Evolutionary conservation across 2,797 vertebrate species (phyloP), one percentile per base, ranked within the genome.

Genomic region (Microcaecilia unicolor): DNA sequence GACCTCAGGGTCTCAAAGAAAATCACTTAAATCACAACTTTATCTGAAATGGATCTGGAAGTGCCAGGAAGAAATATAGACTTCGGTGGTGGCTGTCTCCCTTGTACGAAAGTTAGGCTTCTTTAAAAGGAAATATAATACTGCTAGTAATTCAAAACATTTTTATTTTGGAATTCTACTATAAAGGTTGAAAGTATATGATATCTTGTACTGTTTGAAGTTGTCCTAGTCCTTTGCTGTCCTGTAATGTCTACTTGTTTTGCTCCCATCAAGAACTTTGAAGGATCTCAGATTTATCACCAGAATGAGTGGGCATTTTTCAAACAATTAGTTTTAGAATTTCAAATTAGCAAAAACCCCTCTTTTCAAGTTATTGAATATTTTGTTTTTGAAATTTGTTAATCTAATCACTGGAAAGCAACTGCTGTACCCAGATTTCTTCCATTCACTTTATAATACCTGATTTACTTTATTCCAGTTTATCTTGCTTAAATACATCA

Each of bases 271-370:
- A 25, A 23, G 45, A 56, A 36, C 61, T 62, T 45, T 41, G 56
- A 57, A 55, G 58, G 46, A 34, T 37, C 31, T 44, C 5, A 10
- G 34, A 20, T 48, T 58, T 54, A 43, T 30, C 46, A 2, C 42
- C 32, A 36, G 57, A 35, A 51, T 25, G 60, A 51, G 28, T 8
- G 42, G 64, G 52, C 50, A 34, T 54, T 60, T 44, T 37, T 41
- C 38, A 31, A 58, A 47, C 44, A 38, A 35, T 54, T 44, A 54
- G 34, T 41, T 10, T 48, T 42, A 37, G 48, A 18, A 18, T 65
- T 51, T 39, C 34, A 13, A 11, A 29, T 46, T 27, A 17, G 44
- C 49, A 50, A 33, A 42, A n/a, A n/a, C n/a, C n/a, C 15, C 22
- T 9, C 21, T 26, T 51, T 42, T 51, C 47, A 41, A 47, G 60